Base-by-base conservation (phyloP, 2,888 invertebrate species). In the Lypha dubia region DNA sequence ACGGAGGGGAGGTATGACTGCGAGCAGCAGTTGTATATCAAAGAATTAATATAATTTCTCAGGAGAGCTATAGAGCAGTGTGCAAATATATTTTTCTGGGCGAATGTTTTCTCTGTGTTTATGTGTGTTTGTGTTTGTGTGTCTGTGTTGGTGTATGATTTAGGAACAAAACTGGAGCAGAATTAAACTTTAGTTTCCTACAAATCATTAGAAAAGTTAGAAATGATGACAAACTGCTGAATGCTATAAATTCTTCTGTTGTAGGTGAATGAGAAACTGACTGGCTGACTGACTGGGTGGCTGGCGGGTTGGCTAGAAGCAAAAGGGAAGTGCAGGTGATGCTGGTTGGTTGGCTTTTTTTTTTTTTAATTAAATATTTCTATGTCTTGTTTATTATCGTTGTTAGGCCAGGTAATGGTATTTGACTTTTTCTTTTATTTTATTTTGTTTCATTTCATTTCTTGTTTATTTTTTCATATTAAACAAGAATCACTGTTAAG, bases 31-130 rank as follows among this genome's bases (percentile, higher is more conserved):
- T 22, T 58, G 24, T 35, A 28, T 24, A 28, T 24, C 28, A 79
- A 46, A 63, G 56, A 28, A 71, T 46, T 56, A 65, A 71, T 32
- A 28, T 71, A 65, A 71, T 71, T 71, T 71, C 71, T 71, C 79
- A 24, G 11, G 79, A 79, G 79, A 65, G 41, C 20, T 13, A 13
- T 28, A 13, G 28, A 0, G n/a, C 7, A 24, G 35, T 5, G 1
- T 13, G 41, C 22, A 28, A 5, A 28, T 38, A 11, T 28, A 7
- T 41, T 17, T 38, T 7, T 20, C 8, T 62, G 9, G 1, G 60
- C 35, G 32, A 49, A 13, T 22, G 46, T n/a, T n/a, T n/a, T n/a
- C n/a, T n/a, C n/a, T n/a, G n/a, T n/a, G n/a, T n/a, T n/a, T n/a
- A n/a, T n/a, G n/a, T 22, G 32, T 32, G 35, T 38, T 9, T 38